These are phyloP conservation scores for Cydia fagiglandana DNA, from an alignment of 1,140 invertebrate genomes.

Conservation along the genomic window DNA sequence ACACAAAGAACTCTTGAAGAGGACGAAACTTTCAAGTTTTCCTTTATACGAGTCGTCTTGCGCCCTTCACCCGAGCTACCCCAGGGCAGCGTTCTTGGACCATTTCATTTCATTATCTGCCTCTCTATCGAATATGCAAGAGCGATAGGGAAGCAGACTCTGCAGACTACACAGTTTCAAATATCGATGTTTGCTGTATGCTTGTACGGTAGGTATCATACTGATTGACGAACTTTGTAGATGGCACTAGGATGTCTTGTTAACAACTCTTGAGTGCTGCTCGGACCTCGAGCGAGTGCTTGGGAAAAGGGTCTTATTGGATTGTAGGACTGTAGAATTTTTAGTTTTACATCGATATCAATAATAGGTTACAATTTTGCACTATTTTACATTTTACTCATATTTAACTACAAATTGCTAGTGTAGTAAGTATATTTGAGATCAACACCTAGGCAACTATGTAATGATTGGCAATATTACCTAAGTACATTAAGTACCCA, in stretches of 20 bases:
- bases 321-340: not conserved
- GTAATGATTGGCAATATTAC: too few relatives aligned
- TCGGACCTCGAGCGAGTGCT: not conserved
- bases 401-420: too few relatives aligned
- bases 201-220: not conserved
- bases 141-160: too few relatives aligned
- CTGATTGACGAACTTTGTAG: not conserved
- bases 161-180: too few relatives aligned
- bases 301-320: not conserved
- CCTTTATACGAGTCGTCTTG: not conserved
- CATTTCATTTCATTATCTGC: not conserved
- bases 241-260: not conserved
- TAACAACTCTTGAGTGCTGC: constrained; percentile 12
- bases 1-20: not conserved
- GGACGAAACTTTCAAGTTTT: not conserved
- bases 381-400: not conserved
- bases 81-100: not conserved
- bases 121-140: too few relatives aligned
- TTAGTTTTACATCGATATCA: not conserved
- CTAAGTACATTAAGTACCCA: too few relatives aligned
- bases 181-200: too few relatives aligned
- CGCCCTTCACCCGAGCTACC: not conserved
- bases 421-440: too few relatives aligned
- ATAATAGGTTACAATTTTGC: not conserved
- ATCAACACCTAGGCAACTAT: too few relatives aligned